A percentile compares a stretch with the other conserved stretches of the same genome.
Evolutionary conservation across 2,888 invertebrate genomes (phyloP).

Genomic region (Byasa hedistus): DNA sequence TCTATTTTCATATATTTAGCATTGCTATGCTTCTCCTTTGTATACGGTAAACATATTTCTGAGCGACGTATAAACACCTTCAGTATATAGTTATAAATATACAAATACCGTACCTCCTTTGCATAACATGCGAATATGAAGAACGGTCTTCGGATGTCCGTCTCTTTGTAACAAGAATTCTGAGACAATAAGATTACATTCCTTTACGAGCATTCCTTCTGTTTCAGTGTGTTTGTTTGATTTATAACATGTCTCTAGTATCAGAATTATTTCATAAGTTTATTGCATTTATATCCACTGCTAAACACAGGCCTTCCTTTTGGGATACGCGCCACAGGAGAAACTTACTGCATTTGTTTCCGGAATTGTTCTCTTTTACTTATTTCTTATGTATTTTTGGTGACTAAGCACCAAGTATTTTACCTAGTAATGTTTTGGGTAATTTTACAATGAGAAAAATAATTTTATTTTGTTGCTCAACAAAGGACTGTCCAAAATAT

Average conservation of each 20-base stretch:
- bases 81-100: neutral
- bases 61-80: neutral
- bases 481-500: conserved; percentile 2
- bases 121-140: conserved; percentile 26
- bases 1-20: no score
- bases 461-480: conserved; percentile 17
- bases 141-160: conserved; percentile 22
- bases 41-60: no score
- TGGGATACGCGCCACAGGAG: no score
- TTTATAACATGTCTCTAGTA: conserved; percentile 4
- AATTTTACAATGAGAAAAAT: neutral
- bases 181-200: conserved; percentile 22
- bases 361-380: no score
- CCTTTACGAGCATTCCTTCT: conserved; percentile 6
- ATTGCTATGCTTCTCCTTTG: no score
- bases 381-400: no score
- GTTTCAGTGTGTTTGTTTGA: conserved; percentile 3
- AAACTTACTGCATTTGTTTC: no score
- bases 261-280: no score
- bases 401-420: no score
- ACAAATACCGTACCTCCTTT: neutral
- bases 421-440: no score
- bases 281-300: no score
- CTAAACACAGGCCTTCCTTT: no score
- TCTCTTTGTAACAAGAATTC: conserved; percentile 13